A percentile compares a stretch with the other conserved stretches of the same genome.
Evolutionary conservation across 2,888 invertebrate species (phyloP).

Genomic region (Emmelina monodactyla): DNA sequence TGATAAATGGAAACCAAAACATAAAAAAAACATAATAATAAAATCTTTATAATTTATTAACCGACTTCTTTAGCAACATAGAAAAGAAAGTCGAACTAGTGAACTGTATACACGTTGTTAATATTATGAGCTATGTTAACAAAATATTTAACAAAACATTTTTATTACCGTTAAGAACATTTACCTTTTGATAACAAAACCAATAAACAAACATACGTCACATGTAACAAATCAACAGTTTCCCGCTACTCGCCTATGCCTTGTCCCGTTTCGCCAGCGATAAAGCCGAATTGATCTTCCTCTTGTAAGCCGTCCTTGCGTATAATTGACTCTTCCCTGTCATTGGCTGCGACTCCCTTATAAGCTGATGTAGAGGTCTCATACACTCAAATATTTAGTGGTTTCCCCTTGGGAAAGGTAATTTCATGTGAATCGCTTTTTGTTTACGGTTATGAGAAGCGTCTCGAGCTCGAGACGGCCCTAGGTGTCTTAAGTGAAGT

Average conservation of each 20-base stretch:
- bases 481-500: conserved; percentile 2
- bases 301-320: conserved; percentile 56
- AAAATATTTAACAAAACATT: too few species aligned
- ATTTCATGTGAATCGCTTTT: conserved; percentile 10
- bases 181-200: not conserved
- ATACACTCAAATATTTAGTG: conserved; percentile 42
- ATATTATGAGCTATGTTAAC: too few species aligned
- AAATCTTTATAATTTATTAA: too few species aligned
- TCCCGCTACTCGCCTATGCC: conserved; percentile 17
- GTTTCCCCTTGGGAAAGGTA: conserved; percentile 14
- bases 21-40: too few species aligned
- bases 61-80: too few species aligned
- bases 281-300: conserved; percentile 58
- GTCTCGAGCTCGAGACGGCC: too few species aligned
- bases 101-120: too few species aligned
- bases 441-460: conserved; percentile 13
- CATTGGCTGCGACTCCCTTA: conserved; percentile 37
- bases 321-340: conserved; percentile 63
- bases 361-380: conserved; percentile 25
- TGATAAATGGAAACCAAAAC: too few species aligned
- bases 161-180: too few species aligned
- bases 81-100: too few species aligned
- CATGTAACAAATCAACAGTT: conserved; percentile 13
- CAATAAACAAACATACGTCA: not conserved
- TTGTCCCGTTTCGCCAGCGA: conserved; percentile 36